Conservation (phyloP, 2,888 invertebrate species). For the Hypsopygia costalis region DNA sequence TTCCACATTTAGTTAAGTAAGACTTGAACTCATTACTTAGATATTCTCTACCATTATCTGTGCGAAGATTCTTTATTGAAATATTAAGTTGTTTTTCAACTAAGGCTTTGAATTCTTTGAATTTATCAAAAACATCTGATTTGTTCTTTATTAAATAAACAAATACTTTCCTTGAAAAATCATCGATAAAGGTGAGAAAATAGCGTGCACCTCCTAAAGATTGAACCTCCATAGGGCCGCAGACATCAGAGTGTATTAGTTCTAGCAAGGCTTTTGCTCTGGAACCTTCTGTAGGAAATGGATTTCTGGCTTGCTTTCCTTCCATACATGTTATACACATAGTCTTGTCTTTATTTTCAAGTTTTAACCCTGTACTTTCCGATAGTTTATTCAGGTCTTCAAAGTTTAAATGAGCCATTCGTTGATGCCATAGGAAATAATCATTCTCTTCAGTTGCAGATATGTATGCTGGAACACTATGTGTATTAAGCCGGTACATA, state of each 20-base stretch:
- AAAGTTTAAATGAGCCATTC: constrained; percentile 19
- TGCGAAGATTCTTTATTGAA: not conserved
- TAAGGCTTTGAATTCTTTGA: not conserved
- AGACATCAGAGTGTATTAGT: constrained; percentile 16
- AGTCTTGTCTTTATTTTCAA: constrained; percentile 1
- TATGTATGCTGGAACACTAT: constrained; percentile 7
- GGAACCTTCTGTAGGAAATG: constrained; percentile 15
- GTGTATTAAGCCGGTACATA: constrained; percentile 4
- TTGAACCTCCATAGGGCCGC: constrained; percentile 16
- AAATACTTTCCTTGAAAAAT: not conserved
- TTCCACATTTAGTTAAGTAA: not conserved
- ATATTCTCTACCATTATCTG: constrained; percentile 1
- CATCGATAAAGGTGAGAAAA: not conserved
- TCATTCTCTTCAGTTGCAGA: constrained; percentile 13
- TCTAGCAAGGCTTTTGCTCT: constrained; percentile 14
- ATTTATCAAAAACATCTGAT: not conserved
- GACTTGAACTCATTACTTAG: not conserved
- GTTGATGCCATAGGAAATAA: constrained; percentile 17
- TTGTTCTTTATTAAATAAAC: not conserved
- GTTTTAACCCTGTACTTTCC: constrained; percentile 6
- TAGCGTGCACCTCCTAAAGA: constrained; percentile 4
- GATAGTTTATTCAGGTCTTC: constrained; percentile 11
- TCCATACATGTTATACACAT: constrained; percentile 14
- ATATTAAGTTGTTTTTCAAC: not conserved
- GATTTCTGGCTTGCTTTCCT: constrained; percentile 15